Evolutionary conservation across 1,140 invertebrate species (phyloP).

Genomic region (Drosophila sucinea): DNA sequence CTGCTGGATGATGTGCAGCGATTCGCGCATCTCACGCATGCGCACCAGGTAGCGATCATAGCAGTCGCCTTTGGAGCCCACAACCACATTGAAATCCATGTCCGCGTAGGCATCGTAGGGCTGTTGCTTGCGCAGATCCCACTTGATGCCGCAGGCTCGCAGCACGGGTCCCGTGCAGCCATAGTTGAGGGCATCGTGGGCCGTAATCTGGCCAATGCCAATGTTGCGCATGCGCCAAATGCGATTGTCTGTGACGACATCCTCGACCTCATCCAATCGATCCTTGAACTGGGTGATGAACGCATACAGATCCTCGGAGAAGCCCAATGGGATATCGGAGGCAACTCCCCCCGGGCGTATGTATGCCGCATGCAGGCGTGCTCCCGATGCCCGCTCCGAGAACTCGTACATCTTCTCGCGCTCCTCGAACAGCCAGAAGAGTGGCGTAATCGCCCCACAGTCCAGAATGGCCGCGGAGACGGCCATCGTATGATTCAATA

Average conservation of each 20-base stretch:
- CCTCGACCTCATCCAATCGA: constrained; percentile 93
- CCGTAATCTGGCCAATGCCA: constrained; percentile 90
- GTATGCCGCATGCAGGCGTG: constrained; percentile 93
- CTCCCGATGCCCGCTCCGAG: constrained; percentile 92
- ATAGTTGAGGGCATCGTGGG: constrained; percentile 91
- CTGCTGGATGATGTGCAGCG: constrained; percentile 89
- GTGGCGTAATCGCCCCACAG: constrained; percentile 92
- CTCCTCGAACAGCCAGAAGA: constrained; percentile 95
- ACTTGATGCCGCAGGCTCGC: constrained; percentile 92
- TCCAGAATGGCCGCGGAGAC: constrained; percentile 90
- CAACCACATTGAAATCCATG: constrained; percentile 93
- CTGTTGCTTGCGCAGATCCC: constrained; percentile 92
- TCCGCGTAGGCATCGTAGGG: constrained; percentile 94
- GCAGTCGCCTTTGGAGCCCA: constrained; percentile 92
- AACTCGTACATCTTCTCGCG: constrained; percentile 95
- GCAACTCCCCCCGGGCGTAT: constrained; percentile 92
- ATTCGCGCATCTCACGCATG: constrained; percentile 92
- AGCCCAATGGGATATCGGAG: constrained; percentile 91
- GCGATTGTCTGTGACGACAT: constrained; percentile 91
- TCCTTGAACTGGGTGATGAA: constrained; percentile 89
- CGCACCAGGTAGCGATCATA: constrained; percentile 89
- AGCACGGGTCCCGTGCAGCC: constrained; percentile 93
- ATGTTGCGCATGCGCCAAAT: constrained; percentile 92
- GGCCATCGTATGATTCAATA: constrained; percentile 92
- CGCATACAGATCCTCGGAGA: constrained; percentile 93